Evolutionary conservation across 2,888 invertebrate species (phyloP), one percentile per base, ranked within the genome.

Genomic region (Phymatocera aterrima): DNA sequence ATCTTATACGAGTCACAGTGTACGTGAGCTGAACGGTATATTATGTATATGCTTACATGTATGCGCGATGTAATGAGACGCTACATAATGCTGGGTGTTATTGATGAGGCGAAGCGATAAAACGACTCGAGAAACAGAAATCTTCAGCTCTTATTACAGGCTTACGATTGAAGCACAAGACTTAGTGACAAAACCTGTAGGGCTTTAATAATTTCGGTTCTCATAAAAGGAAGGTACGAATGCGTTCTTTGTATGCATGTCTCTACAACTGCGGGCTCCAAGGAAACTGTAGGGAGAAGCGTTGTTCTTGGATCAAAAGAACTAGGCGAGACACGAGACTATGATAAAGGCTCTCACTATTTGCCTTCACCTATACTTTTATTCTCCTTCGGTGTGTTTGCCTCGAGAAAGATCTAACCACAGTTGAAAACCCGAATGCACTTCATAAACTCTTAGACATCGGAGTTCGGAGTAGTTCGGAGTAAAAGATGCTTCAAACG

Each of bases 401-500:
- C 68, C 28, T 68, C 24, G 21, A 15, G 28, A 68, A 68, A 68
- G 46, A n/a, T n/a, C n/a, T 40, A 21, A 12, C 34, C 46, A 15
- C 21, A 43, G 21, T 68, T 43, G 28, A 28, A 43, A 43, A 64
- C 43, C 15, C 46, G n/a, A 46, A 24, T 43, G 43, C 34, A 43
- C 46, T 46, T 8, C 21, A 8, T 18, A 46, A n/a, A 46, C 24
- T 43, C 24, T n/a, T 6, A 21, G 28, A 40, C 40, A 5, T 40
- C 40, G 10, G 12, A 57, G 24, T 51, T 15, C 28, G 28, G 51
- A 10, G 18, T 3, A 51, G 61, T 61, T 61, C 34, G 31, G 5
- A 61, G 61, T 34, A 31, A 61, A n/a, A 34, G 31, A 61, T 31
- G 68, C 68, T 68, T 68, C 46, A 68, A 28, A 68, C 43, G 68